phyloP scores from a whole-genome alignment of 2,888 invertebrate genomes.

The Eupithecia insigniata region DNA sequence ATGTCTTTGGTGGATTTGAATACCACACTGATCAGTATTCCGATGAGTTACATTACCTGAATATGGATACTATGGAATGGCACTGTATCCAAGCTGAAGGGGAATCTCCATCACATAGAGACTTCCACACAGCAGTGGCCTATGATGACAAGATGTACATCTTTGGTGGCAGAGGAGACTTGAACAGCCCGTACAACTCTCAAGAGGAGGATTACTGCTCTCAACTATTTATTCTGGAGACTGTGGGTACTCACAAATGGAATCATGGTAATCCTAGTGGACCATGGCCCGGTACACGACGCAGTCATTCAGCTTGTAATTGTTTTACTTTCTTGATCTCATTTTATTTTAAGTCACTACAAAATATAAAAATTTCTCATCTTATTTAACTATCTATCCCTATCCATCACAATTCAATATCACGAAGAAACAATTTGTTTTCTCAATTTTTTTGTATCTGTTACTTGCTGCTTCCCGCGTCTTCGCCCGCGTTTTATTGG shows the following conservation, averaged over 20 bases:
- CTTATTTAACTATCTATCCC: neutral
- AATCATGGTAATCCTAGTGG: slow-evolving; percentile 84
- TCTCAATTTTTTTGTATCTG: too few species aligned
- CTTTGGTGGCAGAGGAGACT: slow-evolving; percentile 94
- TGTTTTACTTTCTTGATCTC: slow-evolving; percentile 2
- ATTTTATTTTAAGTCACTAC: neutral
- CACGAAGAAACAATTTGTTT: neutral
- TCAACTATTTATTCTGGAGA: slow-evolving; percentile 90
- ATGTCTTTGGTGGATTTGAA: slow-evolving; percentile 96
- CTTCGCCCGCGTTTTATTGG: too few species aligned
- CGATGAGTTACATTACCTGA: slow-evolving; percentile 89
- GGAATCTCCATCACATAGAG: slow-evolving; percentile 88
- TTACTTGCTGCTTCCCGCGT: too few species aligned
- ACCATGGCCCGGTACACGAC: slow-evolving; percentile 89
- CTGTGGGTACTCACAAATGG: slow-evolving; percentile 87
- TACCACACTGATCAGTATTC: slow-evolving; percentile 92
- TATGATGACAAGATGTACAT: slow-evolving; percentile 92
- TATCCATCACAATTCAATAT: neutral
- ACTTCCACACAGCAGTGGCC: slow-evolving; percentile 94
- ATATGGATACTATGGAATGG: slow-evolving; percentile 91
- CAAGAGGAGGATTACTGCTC: slow-evolving; percentile 91
- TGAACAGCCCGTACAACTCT: slow-evolving; percentile 78
- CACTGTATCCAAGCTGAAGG: slow-evolving; percentile 86
- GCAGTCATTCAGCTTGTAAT: slow-evolving; percentile 97
- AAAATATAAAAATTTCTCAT: neutral